These are phyloP conservation scores for Columba janthina DNA, from an alignment of 2,113 vertebrate species.

Conservation along the genomic window DNA sequence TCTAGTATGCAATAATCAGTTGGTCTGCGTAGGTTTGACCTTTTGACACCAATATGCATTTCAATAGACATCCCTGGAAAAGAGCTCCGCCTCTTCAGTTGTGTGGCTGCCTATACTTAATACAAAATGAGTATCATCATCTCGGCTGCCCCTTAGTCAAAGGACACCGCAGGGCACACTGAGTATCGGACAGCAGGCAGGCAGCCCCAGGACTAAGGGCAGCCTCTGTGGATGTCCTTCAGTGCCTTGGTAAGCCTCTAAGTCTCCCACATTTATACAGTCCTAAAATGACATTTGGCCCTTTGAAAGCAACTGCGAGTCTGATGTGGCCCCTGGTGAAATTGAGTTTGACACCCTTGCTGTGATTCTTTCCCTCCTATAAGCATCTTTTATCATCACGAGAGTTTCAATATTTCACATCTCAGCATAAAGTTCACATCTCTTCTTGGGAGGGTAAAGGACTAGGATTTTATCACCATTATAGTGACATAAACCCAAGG, in stretches of 20 bases:
- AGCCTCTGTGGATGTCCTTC: neutral
- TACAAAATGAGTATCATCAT: neutral
- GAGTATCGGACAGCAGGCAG: neutral
- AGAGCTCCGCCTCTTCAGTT: neutral
- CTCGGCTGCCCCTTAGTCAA: neutral
- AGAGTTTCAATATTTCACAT: neutral
- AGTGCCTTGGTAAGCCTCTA: neutral
- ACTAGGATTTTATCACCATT: neutral
- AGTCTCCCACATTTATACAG: neutral
- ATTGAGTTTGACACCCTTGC: no score
- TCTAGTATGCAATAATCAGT: neutral
- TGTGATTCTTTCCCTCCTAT: neutral
- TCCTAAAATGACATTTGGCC: no score
- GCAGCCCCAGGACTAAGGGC: neutral
- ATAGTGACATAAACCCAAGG: neutral
- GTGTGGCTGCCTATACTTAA: neutral
- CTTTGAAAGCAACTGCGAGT: no score
- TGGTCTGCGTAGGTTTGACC: neutral
- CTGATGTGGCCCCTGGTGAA: no score
- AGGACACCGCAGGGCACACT: neutral
- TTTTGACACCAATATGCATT: neutral
- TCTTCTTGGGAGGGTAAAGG: neutral
- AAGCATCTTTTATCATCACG: neutral
- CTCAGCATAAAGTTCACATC: neutral
- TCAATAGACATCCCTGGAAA: neutral